Evolutionary conservation across 2,797 vertebrate genomes (phyloP), one percentile per base, ranked within the genome.

Genomic region (Mormyrops attenuatus): DNA sequence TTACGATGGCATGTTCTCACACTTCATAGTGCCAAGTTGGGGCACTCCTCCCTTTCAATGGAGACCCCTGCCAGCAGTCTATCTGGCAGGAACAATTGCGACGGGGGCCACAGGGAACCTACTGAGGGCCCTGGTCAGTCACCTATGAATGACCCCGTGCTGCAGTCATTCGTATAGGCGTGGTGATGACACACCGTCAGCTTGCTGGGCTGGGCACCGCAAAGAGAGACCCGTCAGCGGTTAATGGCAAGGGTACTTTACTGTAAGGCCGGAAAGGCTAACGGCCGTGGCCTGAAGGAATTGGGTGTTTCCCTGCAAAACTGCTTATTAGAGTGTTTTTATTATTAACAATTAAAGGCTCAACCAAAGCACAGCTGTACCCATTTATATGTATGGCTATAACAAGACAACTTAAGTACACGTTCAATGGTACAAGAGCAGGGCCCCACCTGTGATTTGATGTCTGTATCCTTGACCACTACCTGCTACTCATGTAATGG

Each of bases 1-100:
- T 94, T 94, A 95, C 95, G 91, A 89, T 89, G 87, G 86, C 89
- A 88, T 69, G 90, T 93, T 95, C 93, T 94, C 94, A 94, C 92
- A 94, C 90, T 90, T 86, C 63, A 85, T 69, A 80, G 52, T 0
- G 87, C 90, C 89, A 92, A 92, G 88, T 89, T 89, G 91, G 89
- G 91, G 90, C 91, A 88, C 90, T 89, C 80, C 89, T 90, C 91
- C 91, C 88, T 52, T 90, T 90, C 30, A 52, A 44, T 89, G 73
- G 77, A 91, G 90, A 92, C 41, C 77, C 88, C 90, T 92, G 93
- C 91, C 93, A 94, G 92, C 91, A 92, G 90, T 89, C 73, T 89
- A 89, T 88, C 89, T 92, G 13, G 49, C 90, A 86, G 90, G 92
- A 92, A 93, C 93, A 93, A 92, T 94, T 47, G 69, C 4, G 90